Evolutionary conservation across 1,140 invertebrate species (phyloP), one percentile per base, ranked within the genome.

Genomic region (Drosophila ohnishii): DNA sequence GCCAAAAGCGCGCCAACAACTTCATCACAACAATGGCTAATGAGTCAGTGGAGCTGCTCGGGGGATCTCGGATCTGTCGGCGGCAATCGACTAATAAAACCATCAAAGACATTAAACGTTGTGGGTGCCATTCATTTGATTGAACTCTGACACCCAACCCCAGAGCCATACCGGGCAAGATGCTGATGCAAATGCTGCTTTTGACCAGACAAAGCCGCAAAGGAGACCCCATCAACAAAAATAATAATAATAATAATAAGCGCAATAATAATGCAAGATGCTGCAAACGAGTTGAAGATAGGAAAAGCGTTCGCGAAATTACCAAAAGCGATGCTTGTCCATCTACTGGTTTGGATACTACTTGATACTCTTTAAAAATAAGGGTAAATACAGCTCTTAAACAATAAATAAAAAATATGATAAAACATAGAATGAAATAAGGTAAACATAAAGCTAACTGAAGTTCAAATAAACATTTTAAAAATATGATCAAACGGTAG

Each of bases 61-160:
- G 28, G 30, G 48, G 28, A 25, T 25, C 35, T 14, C 3, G 45
- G 48, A 56, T 50, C 59, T 76, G 72, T 75, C 80, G 64, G 80
- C 75, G 78, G 78, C 82, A 81, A 78, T 72, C 50, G 70, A 45
- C 82, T 87, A 87, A 87, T 87, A 87, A 87, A 87, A 87, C 83
- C 83, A 87, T 87, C 83, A 87, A 87, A 88, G 69, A 72, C 79
- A 87, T 87, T 87, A 87, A 88, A 83, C 73, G 84, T 88, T 88
- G 84, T 83, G 83, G 83, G 83, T 87, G 83, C 83, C 84, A 86
- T 86, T 86, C 83, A 86, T 86, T 86, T 86, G 83, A 72, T 70
- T 86, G 83, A 86, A 87, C 83, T 86, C 59, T 87, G 84, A 86
- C 63, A 67, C 79, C 60, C 44, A 62, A 66, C 60, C 60, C 78